phyloP scores from a whole-genome alignment of 1,140 invertebrate species.

The Drosophila hydei region DNA sequence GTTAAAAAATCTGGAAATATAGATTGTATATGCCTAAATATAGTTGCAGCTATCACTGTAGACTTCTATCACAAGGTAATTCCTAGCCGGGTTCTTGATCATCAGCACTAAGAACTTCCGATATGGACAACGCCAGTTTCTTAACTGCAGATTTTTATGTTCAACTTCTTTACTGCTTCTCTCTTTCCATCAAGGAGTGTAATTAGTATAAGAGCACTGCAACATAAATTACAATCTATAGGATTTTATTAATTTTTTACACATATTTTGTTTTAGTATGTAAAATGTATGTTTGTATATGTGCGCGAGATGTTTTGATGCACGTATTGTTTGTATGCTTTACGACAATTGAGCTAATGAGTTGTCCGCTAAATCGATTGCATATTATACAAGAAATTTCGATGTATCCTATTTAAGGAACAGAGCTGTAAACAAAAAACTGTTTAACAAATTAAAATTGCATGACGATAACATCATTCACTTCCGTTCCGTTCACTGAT shows the following conservation, averaged over 20 bases:
- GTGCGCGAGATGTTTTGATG: not conserved
- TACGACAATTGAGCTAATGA: not conserved
- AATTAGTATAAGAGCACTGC: too few relatives aligned
- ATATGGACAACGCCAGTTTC: too few relatives aligned
- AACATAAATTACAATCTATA: not conserved
- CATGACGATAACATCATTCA: not conserved
- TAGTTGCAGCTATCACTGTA: too few relatives aligned
- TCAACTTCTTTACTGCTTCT: too few relatives aligned
- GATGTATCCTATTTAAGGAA: slow-evolving; percentile 7
- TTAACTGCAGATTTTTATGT: too few relatives aligned
- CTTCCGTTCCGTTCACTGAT: too few relatives aligned
- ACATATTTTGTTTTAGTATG: slow-evolving; percentile 7
- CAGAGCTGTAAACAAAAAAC: not conserved
- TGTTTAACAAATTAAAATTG: not conserved
- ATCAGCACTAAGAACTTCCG: too few relatives aligned
- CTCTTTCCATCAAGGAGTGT: too few relatives aligned
- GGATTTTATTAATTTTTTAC: slow-evolving; percentile 21
- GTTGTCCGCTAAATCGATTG: not conserved
- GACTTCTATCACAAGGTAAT: too few relatives aligned
- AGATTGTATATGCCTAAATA: too few relatives aligned
- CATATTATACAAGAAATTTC: slow-evolving; percentile 31
- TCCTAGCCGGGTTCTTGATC: too few relatives aligned
- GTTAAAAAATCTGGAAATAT: too few relatives aligned
- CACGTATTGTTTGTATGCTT: slow-evolving; percentile 2
- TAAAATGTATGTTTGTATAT: slow-evolving; percentile 11